Base-by-base conservation (phyloP, 2,113 vertebrate species). In the Romanogobio albipinnatus region DNA sequence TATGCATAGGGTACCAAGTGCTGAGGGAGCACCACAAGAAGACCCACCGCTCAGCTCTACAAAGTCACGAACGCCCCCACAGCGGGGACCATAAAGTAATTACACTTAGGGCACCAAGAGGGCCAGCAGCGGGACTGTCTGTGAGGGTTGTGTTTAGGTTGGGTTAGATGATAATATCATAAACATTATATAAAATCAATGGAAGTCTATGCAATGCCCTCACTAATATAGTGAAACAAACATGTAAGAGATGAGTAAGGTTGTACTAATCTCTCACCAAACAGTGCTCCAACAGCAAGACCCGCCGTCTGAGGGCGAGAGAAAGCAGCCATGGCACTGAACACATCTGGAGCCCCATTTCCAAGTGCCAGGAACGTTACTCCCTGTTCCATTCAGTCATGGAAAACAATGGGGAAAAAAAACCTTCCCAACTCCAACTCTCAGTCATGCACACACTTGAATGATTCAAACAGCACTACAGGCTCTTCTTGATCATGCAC, bases 351-450 rank as follows among this genome's bases (percentile, higher is more conserved):
- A 0, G 98, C 98, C 0, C 98, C 98, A 0, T 99, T 99, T 49
- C 98, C 98, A 58, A 99, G 95, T 1, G 98, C 98, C 90, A 99
- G 91, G 90, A 99, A 98, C 3, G 98, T 99, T 90, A 99, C 98
- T 15, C 98, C 98, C 97, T 99, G 92, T 85, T 92, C 86, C 74
- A 9, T 53, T 17, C 6, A 9, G 0, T 2, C 0, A 93, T 96
- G 94, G 95, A 93, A 90, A 87, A 74, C 22, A 2, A 77, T 51
- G 10, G 1, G 10, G 1, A 1, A 5, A 80, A 17, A 66, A 49
- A 26, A 1, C 22, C 11, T 3, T 56, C 17, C 17, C 17, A 56
- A 7, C 45, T 51, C 61, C 17, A 15, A 2, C 33, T 49, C 79
- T 51, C 45, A 81, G 24, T 51, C 61, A 68, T 49, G 8, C 61